A percentile compares a stretch with the other conserved stretches of the same genome.
phyloP scores from a whole-genome alignment of 2,797 vertebrate species.

The Emydoidea blandingii region DNA sequence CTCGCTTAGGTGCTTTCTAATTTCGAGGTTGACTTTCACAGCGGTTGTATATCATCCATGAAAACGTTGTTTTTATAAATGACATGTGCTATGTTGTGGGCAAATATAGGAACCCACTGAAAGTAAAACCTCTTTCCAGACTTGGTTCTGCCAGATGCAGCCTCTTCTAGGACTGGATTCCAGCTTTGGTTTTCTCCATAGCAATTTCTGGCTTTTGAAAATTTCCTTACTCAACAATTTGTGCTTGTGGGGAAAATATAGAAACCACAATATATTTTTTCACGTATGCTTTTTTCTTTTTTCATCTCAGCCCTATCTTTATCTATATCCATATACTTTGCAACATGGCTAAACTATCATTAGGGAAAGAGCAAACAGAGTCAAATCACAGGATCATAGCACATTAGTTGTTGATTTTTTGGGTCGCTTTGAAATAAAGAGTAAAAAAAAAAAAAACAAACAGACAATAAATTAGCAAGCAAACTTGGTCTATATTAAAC shows the following conservation, averaged over 20 bases:
- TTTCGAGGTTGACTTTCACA: slow-evolving; percentile 49
- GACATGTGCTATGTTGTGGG: slow-evolving; percentile 23
- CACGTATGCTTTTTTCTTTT: slow-evolving; percentile 52
- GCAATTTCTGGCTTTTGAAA: slow-evolving; percentile 81
- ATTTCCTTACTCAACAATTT: slow-evolving; percentile 82
- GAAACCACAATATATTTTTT: slow-evolving; percentile 70
- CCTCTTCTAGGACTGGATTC: slow-evolving; percentile 48
- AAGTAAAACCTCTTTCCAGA: slow-evolving; percentile 54
- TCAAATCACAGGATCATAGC: slow-evolving; percentile 41
- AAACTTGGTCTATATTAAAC: slow-evolving; percentile 25
- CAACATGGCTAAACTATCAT: slow-evolving; percentile 64
- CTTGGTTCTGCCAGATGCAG: slow-evolving; percentile 65
- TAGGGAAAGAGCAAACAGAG: slow-evolving; percentile 64
- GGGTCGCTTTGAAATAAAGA: slow-evolving; percentile 25
- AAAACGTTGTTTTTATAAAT: slow-evolving; percentile 16
- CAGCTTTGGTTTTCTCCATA: slow-evolving; percentile 70
- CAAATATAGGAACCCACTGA: slow-evolving; percentile 31
- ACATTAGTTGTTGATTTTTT: slow-evolving; percentile 47
- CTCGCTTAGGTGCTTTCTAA: slow-evolving; percentile 44
- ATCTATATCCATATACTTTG: slow-evolving; percentile 65
- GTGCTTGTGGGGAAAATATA: slow-evolving; percentile 71
- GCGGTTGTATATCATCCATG: slow-evolving; percentile 24
- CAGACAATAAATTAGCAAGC: slow-evolving; percentile 48
- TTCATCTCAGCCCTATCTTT: slow-evolving; percentile 70
- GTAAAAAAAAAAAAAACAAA: not conserved